These are phyloP conservation scores for Meiosimyza decipiens DNA, from an alignment of 2,888 invertebrate species.

Conservation along the genomic window DNA sequence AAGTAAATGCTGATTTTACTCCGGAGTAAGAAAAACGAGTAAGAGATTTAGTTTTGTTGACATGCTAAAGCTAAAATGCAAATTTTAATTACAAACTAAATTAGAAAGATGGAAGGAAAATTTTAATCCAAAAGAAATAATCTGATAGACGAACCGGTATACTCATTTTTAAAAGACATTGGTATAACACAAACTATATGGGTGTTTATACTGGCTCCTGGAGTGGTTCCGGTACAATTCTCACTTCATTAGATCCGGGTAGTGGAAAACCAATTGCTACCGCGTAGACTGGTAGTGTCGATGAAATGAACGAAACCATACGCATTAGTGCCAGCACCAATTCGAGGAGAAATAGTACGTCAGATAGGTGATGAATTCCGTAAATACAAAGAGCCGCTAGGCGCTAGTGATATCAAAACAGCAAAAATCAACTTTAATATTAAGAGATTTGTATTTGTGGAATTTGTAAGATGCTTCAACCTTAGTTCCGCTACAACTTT, in stretches of 20 bases:
- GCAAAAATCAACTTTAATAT: too few species aligned
- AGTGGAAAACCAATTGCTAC: conserved; percentile 83
- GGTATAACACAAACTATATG: conserved; percentile 81
- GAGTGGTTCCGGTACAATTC: conserved; percentile 87
- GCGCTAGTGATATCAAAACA: too few species aligned
- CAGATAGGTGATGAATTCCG: conserved; percentile 96
- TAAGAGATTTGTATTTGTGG: too few species aligned
- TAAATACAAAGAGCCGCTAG: conserved; percentile 86
- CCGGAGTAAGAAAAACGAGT: too few species aligned
- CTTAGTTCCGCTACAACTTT: too few species aligned
- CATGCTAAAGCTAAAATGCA: too few species aligned
- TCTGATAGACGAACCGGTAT: conserved; percentile 83
- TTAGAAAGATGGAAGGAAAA: too few species aligned
- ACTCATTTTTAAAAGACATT: conserved; percentile 91
- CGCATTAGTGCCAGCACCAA: conserved; percentile 86
- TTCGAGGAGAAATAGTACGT: conserved; percentile 93
- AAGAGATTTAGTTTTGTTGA: too few species aligned
- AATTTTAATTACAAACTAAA: too few species aligned
- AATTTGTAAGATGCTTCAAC: too few species aligned
- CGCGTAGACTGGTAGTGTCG: conserved; percentile 80
- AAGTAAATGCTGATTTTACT: too few species aligned
- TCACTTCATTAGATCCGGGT: conserved; percentile 64
- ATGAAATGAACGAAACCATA: conserved; percentile 88
- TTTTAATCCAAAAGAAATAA: too few species aligned
- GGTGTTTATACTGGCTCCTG: conserved; percentile 94